Evolutionary conservation across 2,888 invertebrate genomes (phyloP).

Genomic region (Spialia ferax): DNA sequence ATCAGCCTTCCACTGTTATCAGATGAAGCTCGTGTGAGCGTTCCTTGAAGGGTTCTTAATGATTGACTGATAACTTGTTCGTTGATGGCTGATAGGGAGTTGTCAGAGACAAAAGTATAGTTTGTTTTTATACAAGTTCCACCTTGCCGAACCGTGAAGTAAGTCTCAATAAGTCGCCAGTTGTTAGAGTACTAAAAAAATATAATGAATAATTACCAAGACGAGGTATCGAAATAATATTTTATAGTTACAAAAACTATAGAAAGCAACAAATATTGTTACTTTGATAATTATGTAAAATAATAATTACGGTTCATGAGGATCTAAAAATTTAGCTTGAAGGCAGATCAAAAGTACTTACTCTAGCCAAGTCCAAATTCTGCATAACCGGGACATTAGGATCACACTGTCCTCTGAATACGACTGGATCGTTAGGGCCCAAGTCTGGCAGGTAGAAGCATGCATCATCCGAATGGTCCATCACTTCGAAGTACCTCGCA

Average conservation of each 20-base stretch:
- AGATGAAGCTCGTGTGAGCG: slow-evolving; percentile 66
- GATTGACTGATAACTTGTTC: slow-evolving; percentile 74
- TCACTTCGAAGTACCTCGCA: slow-evolving; percentile 59
- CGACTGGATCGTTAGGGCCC: slow-evolving; percentile 55
- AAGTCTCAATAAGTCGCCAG: slow-evolving; percentile 71
- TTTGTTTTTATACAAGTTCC: slow-evolving; percentile 67
- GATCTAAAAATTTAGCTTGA: not conserved
- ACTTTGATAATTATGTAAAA: no score
- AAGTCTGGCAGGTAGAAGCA: slow-evolving; percentile 70
- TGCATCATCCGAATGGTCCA: slow-evolving; percentile 57
- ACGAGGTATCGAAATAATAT: no score
- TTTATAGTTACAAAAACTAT: no score
- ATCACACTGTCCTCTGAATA: slow-evolving; percentile 67
- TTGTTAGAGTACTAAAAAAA: slow-evolving; percentile 62
- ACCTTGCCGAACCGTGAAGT: slow-evolving; percentile 60
- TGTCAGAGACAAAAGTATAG: slow-evolving; percentile 58
- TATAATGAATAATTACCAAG: not conserved
- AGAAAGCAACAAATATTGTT: no score
- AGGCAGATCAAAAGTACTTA: slow-evolving; percentile 49
- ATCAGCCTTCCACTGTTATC: slow-evolving; percentile 86
- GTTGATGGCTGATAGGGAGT: slow-evolving; percentile 59
- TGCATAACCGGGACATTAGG: slow-evolving; percentile 55
- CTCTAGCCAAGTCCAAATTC: slow-evolving; percentile 58
- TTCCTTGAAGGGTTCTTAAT: slow-evolving; percentile 81
- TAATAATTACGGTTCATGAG: no score